Evolutionary conservation across 1,140 invertebrate species (phyloP), one percentile per base, ranked within the genome.

Genomic region (Pinna nobilis): DNA sequence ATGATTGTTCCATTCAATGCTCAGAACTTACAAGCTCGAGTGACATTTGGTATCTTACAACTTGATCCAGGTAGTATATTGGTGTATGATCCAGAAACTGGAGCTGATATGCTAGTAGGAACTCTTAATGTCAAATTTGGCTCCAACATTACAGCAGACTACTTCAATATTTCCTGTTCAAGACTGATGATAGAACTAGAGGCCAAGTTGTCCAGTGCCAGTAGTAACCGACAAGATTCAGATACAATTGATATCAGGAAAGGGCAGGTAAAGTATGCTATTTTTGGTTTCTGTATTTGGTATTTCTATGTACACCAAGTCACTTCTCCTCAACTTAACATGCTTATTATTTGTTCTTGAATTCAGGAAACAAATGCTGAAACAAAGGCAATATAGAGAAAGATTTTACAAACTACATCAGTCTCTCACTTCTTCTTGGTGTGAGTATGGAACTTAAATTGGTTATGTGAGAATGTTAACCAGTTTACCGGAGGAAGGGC

Each of bases 31-130:
- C 49, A 69, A 28, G 76, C 79, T 11, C 67, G 73, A 39, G 79
- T 84, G 7, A 79, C 83, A 1, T 84, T 84, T 74, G 81, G 77
- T 20, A 70, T 69, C 18, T 66, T 84, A 30, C 83, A 84, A 68
- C 77, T 84, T 15, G 81, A 80, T 50, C 83, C 83, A 9, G 79
- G 78, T 23, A 82, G 81, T 65, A 65, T 70, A 9, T 47, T 85
- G 2, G 79, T 81, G n/a, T 85, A 77, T 74, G 82, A 82, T 39
- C 50, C 64, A n/a, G 66, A 85, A 39, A 82, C 77, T 13, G 83
- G 83, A 28, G 80, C 82, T 18, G 70, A 82, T 23, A 83, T 85
- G 66, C n/a, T 82, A 53, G 77, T 83, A 0, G 78, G 80, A 60
- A 65, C 61, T 23, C 55, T 85, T 4, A 76, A 79, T 68, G 53